Conservation (phyloP, 2,113 vertebrate genomes). For the Haplotaxodon microlepis region DNA sequence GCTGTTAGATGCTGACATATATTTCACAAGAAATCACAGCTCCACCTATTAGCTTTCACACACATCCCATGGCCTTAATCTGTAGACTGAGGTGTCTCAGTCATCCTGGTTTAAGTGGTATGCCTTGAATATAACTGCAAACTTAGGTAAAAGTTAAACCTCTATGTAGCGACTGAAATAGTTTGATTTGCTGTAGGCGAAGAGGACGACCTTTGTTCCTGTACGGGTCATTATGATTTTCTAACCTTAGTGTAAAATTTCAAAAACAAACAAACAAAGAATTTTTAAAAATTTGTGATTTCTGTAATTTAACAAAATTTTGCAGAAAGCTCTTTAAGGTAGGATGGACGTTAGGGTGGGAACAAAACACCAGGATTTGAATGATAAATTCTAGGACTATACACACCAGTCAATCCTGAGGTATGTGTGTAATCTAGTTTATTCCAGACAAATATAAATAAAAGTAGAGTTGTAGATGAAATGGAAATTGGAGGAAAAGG, state of each 20-base stretch:
- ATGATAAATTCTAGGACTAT: background rate
- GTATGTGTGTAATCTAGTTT: background rate
- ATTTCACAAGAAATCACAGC: background rate
- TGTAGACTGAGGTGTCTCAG: background rate
- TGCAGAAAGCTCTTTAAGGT: background rate
- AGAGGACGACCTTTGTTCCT: background rate
- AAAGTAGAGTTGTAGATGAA: background rate
- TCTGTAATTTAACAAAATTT: background rate
- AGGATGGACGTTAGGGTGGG: rapidly evolving
- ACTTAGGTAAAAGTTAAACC: background rate
- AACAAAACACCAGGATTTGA: background rate
- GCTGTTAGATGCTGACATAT: background rate
- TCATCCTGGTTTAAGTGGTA: background rate
- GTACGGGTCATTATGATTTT: rapidly evolving
- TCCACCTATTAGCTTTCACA: background rate
- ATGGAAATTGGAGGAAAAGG: background rate
- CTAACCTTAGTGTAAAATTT: background rate
- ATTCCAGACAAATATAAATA: background rate
- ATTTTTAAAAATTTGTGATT: rapidly evolving
- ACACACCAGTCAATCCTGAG: background rate
- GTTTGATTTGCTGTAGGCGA: background rate
- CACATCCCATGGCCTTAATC: background rate
- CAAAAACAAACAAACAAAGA: background rate
- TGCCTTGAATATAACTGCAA: background rate
- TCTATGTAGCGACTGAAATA: background rate